Evolutionary conservation across 2,797 vertebrate species (phyloP), one percentile per base, ranked within the genome.

Genomic region (Enoplosus armatus): DNA sequence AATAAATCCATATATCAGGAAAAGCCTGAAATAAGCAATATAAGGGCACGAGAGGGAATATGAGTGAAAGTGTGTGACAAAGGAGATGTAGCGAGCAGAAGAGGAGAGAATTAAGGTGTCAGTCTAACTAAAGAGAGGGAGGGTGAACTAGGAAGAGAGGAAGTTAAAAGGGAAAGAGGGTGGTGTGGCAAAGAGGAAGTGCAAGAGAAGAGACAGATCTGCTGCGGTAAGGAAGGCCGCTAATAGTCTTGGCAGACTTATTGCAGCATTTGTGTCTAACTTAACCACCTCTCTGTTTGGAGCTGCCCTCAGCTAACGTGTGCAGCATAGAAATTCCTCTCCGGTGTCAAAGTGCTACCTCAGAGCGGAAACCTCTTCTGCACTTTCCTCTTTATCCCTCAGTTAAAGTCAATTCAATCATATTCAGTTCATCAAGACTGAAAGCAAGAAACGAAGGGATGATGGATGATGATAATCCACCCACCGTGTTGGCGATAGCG

Each of bases 201-300:
- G 11, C 2, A 29, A 10, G 29, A 41, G 39, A 68, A 35, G 10
- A 53, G 48, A 58, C 50, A 73, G 33, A 82, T 74, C n/a, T 80
- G 75, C 33, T 54, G 69, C 15, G 41, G 69, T 69, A 51, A 76
- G 58, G 60, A 63, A 56, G 65, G 43, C 24, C 66, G 79, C 72
- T 70, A 50, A 70, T 70, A 43, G 31, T 55, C 61, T 78, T 59
- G 56, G 50, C 27, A 62, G 76, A 72, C 64, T 26, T 58, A 69
- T 45, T 27, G 51, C 29, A 39, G 53, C 51, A 39, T 80, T 65
- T 79, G 47, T 75, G 54, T 79, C 77, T 14, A 20, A 37, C 62
- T 76, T 65, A 78, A 74, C 71, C 45, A 29, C 45, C 67, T 79
- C 72, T 53, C 27, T 77, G 84, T 81, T 80, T 37, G 24, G 45